Conservation (phyloP, 2,888 invertebrate species). For the Eilema griseolum region DNA sequence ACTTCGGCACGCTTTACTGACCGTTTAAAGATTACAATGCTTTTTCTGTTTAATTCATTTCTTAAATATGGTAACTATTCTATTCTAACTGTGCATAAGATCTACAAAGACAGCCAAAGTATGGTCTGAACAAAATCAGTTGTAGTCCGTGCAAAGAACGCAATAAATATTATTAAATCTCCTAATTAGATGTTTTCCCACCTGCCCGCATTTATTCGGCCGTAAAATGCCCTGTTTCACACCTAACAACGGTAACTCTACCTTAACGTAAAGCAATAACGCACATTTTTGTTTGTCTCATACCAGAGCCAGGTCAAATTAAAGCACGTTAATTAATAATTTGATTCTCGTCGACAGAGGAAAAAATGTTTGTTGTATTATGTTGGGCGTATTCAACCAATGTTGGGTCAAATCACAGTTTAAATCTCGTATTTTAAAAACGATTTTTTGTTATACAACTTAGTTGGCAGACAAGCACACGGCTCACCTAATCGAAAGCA, state of each 20-base stretch:
- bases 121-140: slow-evolving; percentile 10
- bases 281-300: slow-evolving; percentile 24
- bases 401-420: slow-evolving; percentile 16
- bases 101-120: background rate
- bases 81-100: too few species aligned
- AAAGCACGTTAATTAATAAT: slow-evolving; percentile 50
- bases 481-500: too few species aligned
- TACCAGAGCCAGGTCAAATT: slow-evolving; percentile 32
- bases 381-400: slow-evolving; percentile 14
- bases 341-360: slow-evolving; percentile 38
- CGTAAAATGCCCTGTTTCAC: slow-evolving; percentile 31
- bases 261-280: slow-evolving; percentile 16
- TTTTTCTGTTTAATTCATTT: too few species aligned
- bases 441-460: too few species aligned
- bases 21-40: too few species aligned
- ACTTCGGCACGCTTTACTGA: too few species aligned
- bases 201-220: slow-evolving; percentile 38
- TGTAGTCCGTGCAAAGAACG: slow-evolving; percentile 29
- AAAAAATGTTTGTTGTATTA: slow-evolving; percentile 30
- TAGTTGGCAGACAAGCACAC: too few species aligned
- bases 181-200: slow-evolving; percentile 44
- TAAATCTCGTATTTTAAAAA: too few species aligned
- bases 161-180: slow-evolving; percentile 46
- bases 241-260: slow-evolving; percentile 18
- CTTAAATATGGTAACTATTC: too few species aligned